phyloP scores from a whole-genome alignment of 2,113 vertebrate species.

The Stomatorhinus ivindoensis region DNA sequence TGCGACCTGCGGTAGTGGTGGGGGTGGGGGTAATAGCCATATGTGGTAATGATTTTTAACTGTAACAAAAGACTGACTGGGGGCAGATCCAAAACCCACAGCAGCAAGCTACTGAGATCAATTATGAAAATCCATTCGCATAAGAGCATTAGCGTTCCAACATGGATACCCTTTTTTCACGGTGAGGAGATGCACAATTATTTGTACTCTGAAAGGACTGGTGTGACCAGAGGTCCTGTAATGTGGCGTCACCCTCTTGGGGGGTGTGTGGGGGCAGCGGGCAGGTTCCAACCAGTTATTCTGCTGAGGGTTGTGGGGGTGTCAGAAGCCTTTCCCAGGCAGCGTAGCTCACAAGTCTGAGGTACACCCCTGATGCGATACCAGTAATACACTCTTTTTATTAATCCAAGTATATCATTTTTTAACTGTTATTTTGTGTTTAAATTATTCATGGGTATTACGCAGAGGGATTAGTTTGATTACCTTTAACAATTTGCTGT shows the following conservation, averaged over 20 bases:
- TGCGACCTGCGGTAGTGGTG: not conserved
- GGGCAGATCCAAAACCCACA: not conserved
- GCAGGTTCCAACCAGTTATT: not conserved
- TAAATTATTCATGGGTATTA: constrained; percentile 8
- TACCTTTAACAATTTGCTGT: constrained; percentile 20
- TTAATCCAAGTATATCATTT: not conserved
- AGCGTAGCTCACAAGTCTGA: not conserved
- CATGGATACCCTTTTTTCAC: not conserved
- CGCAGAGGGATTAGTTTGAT: constrained; percentile 13
- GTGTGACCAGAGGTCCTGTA: not conserved
- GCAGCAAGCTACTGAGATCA: not conserved
- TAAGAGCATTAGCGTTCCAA: not conserved
- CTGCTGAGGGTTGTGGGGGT: not conserved
- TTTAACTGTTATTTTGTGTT: not conserved
- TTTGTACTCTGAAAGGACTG: not conserved
- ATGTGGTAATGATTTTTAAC: not conserved
- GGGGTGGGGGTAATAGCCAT: not conserved
- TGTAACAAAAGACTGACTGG: not conserved
- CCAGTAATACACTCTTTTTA: not conserved
- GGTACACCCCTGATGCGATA: not conserved
- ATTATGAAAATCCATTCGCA: not conserved
- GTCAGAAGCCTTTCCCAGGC: not conserved
- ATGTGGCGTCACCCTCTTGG: not conserved
- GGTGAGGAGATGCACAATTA: not conserved
- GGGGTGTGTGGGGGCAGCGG: not conserved